These are phyloP conservation scores for Hormiphora californensis DNA, from an alignment of 37 sponge, comb jelly and placozoan species.

Conservation along the genomic window DNA sequence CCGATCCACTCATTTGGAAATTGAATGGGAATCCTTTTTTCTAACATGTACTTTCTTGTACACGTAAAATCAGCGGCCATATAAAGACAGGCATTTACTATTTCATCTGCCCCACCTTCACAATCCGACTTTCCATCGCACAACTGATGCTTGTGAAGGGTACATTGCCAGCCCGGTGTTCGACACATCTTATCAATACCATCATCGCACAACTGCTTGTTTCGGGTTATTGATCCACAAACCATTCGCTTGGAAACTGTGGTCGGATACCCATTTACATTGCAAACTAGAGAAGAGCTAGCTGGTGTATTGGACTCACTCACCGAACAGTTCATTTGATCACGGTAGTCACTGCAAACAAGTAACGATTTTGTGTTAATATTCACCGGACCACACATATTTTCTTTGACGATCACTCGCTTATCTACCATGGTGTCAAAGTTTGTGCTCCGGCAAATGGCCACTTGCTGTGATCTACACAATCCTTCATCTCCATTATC, in stretches of 20 bases:
- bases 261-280: constrained; percentile 32
- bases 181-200: neutral
- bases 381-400: too few relatives aligned
- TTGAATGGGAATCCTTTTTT: neutral
- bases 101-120: neutral
- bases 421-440: too few relatives aligned
- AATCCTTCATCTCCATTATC: neutral
- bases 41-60: neutral
- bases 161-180: neutral
- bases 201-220: constrained; percentile 19
- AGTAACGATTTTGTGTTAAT: too few relatives aligned
- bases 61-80: neutral
- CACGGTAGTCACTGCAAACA: neutral
- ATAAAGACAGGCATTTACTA: neutral
- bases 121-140: neutral
- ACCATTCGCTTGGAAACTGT: neutral
- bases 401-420: too few relatives aligned
- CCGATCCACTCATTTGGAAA: neutral
- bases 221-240: neutral
- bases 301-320: too few relatives aligned
- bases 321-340: constrained; percentile 41
- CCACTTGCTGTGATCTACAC: neutral
- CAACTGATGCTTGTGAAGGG: constrained; percentile 7
- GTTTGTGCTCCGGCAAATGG: too few relatives aligned
- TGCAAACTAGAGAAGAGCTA: neutral